A percentile compares a stretch with the other conserved stretches of the same genome.
Evolutionary conservation across 1,140 invertebrate genomes (phyloP).

Genomic region (Drosophila melanogaster): DNA sequence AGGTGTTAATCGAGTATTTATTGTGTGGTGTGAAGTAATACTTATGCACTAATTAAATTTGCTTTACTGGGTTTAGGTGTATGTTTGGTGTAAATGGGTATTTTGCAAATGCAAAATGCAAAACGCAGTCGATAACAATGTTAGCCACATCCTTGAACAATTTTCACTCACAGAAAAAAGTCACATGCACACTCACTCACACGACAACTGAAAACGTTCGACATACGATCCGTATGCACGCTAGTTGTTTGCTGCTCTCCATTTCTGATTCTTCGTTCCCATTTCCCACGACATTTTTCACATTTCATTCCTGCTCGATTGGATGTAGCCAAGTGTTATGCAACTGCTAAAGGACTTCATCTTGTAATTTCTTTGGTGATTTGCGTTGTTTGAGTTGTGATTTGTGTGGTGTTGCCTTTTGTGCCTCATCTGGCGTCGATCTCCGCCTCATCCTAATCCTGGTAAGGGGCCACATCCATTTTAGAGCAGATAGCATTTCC

Average conservation of each 20-base stretch:
- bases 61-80: slow-evolving; percentile 24
- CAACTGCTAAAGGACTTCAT: slow-evolving; percentile 82
- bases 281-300: not conserved
- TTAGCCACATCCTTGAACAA: slow-evolving; percentile 58
- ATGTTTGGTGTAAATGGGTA: slow-evolving; percentile 48
- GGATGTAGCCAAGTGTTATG: slow-evolving; percentile 81
- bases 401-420: slow-evolving; percentile 38
- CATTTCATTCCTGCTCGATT: slow-evolving; percentile 13
- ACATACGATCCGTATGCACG: slow-evolving; percentile 79
- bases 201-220: slow-evolving; percentile 75
- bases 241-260: slow-evolving; percentile 62
- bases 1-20: slow-evolving; percentile 20
- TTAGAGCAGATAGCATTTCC: slow-evolving; percentile 77
- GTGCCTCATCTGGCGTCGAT: slow-evolving; percentile 2
- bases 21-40: slow-evolving; percentile 23
- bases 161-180: slow-evolving; percentile 13
- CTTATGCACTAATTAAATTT: slow-evolving; percentile 66
- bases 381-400: slow-evolving; percentile 68
- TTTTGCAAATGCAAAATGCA: slow-evolving; percentile 56
- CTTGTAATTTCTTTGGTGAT: slow-evolving; percentile 62
- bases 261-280: slow-evolving; percentile 7
- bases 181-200: slow-evolving; percentile 23
- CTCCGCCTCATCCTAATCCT: not conserved
- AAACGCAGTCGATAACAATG: slow-evolving; percentile 63
- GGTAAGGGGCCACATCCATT: not conserved